Base-by-base conservation (phyloP, 2,888 invertebrate species). In the Onthophagus sagittarius region DNA sequence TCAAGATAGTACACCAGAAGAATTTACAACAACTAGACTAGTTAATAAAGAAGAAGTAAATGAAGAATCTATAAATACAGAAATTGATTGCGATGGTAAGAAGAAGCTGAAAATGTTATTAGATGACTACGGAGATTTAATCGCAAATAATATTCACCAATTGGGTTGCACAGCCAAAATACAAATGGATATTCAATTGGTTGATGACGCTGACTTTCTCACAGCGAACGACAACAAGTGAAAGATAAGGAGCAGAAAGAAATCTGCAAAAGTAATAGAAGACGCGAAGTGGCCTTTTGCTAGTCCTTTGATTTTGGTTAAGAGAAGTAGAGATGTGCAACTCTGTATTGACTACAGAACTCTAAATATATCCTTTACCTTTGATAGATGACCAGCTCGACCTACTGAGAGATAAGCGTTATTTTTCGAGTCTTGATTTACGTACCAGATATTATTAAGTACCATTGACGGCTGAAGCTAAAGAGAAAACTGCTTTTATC, bases 101-200 rank as follows among this genome's bases (percentile, higher is more conserved):
- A 64, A 23, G 13, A 13, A 32, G 5, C 15, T 74, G 15, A 74
- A 69, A 23, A 70, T n/a, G 7, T 67, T 67, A 6, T 15, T 67
- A n/a, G 67, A 31, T 23, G 31, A 75, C 70, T 74, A 62, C 31
- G 72, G 63, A 11, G 70, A 72, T 62, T 69, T 76, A 71, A 73
- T 78, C 69, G 76, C 77, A 2, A 64, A 13, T 11, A 74, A 72
- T 53, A 77, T 74, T 7, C 62, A 13, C 32, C 76, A 78, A 23
- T 63, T 78, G 31, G 76, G 77, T 4, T 7, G 62, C 13, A 77
- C 76, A 4, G 39, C 73, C 65, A 62, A 73, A 14, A 63, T 77
- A 0, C 74, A 78, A 70, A 79, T 81, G 76, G 71, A 77, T 15
- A 81, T 81, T 15, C 71, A 77, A 1, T 70, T 82, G n/a, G 70